Evolutionary conservation across 2,888 invertebrate species (phyloP).

Genomic region (Tineola bisselliella): DNA sequence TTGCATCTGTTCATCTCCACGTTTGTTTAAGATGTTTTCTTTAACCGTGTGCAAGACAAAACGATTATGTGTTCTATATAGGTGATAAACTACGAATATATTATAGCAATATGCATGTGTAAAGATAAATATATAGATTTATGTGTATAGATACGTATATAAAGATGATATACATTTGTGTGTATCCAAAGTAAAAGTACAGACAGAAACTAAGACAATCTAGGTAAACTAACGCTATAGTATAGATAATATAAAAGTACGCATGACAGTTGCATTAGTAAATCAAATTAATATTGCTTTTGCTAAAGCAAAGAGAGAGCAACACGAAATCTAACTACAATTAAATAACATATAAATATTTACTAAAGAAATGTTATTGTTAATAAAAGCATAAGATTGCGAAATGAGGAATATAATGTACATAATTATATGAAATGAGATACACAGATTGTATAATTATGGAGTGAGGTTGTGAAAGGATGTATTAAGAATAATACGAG

Average conservation of each 20-base stretch:
- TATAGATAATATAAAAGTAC: slow-evolving; percentile 35
- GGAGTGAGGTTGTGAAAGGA: not conserved
- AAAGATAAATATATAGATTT: not conserved
- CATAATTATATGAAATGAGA: slow-evolving; percentile 18
- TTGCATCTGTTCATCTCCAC: slow-evolving; percentile 35
- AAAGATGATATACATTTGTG: not conserved
- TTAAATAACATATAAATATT: not conserved
- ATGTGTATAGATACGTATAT: not conserved
- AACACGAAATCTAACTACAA: slow-evolving; percentile 19
- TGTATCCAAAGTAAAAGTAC: not conserved
- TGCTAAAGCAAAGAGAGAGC: slow-evolving; percentile 50
- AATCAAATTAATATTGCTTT: slow-evolving; percentile 45
- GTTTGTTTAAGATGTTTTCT: slow-evolving; percentile 61
- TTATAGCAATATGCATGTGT: not conserved
- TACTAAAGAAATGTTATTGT: slow-evolving; percentile 23
- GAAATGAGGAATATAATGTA: slow-evolving; percentile 22
- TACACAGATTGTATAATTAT: slow-evolving; percentile 17
- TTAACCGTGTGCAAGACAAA: slow-evolving; percentile 25
- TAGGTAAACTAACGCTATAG: not conserved
- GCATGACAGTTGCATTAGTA: slow-evolving; percentile 62
- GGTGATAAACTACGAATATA: no score
- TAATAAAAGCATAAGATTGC: slow-evolving; percentile 33
- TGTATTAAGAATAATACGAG: not conserved
- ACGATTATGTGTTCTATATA: not conserved
- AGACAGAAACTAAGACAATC: slow-evolving; percentile 1